These are phyloP conservation scores for Lagopus leucura DNA, from an alignment of 2,113 vertebrate species.

Conservation along the genomic window DNA sequence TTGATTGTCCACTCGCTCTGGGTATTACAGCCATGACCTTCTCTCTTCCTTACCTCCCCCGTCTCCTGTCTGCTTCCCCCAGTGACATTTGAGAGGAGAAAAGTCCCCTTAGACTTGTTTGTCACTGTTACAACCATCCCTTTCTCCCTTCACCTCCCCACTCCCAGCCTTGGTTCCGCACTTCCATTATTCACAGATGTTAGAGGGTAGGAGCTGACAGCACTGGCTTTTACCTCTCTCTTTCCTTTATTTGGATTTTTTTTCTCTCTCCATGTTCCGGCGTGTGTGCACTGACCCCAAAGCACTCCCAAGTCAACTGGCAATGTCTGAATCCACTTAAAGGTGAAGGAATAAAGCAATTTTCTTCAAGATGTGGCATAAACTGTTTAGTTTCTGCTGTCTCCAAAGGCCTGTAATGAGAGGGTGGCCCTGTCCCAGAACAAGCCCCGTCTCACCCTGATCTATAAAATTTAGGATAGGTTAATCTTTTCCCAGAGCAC, in stretches of 20 bases:
- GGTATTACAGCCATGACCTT: conserved; percentile 76
- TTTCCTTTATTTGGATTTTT: conserved; percentile 11
- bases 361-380: conserved; percentile 75
- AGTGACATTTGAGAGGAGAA: conserved; percentile 71
- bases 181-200: conserved; percentile 73
- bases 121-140: conserved; percentile 58
- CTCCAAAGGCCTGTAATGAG: conserved; percentile 73
- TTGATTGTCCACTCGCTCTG: conserved; percentile 72
- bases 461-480: conserved; percentile 62
- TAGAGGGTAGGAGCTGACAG: conserved; percentile 59
- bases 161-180: background rate
- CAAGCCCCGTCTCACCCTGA: conserved; percentile 31
- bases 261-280: background rate
- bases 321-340: conserved; percentile 79
- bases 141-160: background rate
- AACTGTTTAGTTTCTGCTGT: conserved; percentile 75
- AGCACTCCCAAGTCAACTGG: conserved; percentile 73
- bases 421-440: conserved; percentile 52
- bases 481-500: conserved; percentile 46
- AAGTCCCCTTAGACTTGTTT: conserved; percentile 65
- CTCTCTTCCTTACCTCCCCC: conserved; percentile 70
- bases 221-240: conserved; percentile 46
- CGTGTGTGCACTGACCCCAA: conserved; percentile 73
- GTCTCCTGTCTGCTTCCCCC: conserved; percentile 69
- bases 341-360: conserved; percentile 79